Evolutionary conservation across 2,113 vertebrate genomes (phyloP), one percentile per base, ranked within the genome.

Genomic region (Oncorhynchus clarkii): DNA sequence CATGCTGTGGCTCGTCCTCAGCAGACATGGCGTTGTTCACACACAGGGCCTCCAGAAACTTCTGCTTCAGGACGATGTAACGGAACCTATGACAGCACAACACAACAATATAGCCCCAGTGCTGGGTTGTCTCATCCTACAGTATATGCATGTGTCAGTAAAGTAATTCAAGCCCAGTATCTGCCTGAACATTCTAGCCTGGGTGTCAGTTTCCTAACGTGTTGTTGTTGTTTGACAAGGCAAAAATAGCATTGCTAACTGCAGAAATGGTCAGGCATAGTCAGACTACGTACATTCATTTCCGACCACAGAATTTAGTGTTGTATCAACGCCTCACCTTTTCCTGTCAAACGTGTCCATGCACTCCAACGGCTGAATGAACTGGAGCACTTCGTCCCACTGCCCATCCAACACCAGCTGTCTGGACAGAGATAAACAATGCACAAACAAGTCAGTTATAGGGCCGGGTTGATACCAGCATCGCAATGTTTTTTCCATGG

Each of bases 311-410:
- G 39, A 45, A 12, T 12, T 20, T 20, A 1, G 31, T 16, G 45
- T 20, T 20, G 16, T 8, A 71, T 54, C 11, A 13, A 62, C 16
- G 24, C 6, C 18, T 83, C 89, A 99, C 98, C 95, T 96, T 94
- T 98, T 99, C 86, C 92, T 94, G 92, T 99, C 97, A 91, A 99
- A 99, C 90, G 98, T 99, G 79, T 99, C 97, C 96, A 99, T 96
- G 85, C 95, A 95, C 88, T 99, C 98, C 75, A 99, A 90, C 79
- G 98, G 98, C 78, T 99, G 98, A 88, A 27, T 27, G 27, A 27
- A 27, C 27, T 27, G 27, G 27, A 27, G 27, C 27, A 27, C 27
- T 3, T 27, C 27, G 27, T 27, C 27, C 27, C 27, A 27, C 27
- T 27, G 27, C 27, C 27, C 27, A 27, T 27, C 27, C 27, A 27